These are phyloP conservation scores for Lymantria monacha DNA, from an alignment of 2,888 invertebrate species.

Conservation along the genomic window DNA sequence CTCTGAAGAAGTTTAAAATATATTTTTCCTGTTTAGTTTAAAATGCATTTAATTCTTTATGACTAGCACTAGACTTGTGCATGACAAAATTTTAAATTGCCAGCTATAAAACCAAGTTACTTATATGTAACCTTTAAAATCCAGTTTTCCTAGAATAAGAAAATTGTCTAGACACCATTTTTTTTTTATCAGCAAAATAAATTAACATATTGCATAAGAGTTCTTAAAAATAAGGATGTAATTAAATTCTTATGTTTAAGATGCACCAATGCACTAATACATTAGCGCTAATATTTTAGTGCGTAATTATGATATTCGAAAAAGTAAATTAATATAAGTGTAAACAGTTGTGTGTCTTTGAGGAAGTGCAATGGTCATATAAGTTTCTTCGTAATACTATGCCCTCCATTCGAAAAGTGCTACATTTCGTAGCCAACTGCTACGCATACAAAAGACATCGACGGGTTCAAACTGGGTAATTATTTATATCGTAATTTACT, in stretches of 20 bases:
- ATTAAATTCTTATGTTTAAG: background rate
- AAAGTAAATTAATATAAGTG: conserved; percentile 4
- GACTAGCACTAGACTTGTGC: conserved; percentile 8
- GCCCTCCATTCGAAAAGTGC: conserved; percentile 24
- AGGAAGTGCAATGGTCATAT: conserved; percentile 38
- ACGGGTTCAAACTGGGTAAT: conserved; percentile 37
- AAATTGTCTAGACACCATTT: conserved; percentile 3
- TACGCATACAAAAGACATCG: conserved; percentile 69
- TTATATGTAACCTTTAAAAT: conserved; percentile 19
- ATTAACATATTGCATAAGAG: background rate
- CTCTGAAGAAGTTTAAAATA: background rate
- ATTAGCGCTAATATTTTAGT: background rate
- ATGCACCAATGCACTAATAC: background rate
- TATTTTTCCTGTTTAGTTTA: conserved; percentile 2
- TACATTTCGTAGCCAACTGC: conserved; percentile 42
- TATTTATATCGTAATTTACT: background rate
- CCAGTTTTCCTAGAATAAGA: conserved; percentile 14
- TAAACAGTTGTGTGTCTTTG: conserved; percentile 26
- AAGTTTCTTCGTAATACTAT: conserved; percentile 4
- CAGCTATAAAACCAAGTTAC: conserved; percentile 21
- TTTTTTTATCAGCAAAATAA: background rate
- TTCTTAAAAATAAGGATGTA: background rate
- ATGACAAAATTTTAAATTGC: conserved; percentile 25
- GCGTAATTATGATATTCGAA: background rate
- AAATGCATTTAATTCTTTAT: conserved; percentile 12